Percentiles rank a stretch among this genome's conserved stretches.
Evolutionary conservation across 1,140 invertebrate species (phyloP).

Genomic region (Oncopeltus fasciatus): DNA sequence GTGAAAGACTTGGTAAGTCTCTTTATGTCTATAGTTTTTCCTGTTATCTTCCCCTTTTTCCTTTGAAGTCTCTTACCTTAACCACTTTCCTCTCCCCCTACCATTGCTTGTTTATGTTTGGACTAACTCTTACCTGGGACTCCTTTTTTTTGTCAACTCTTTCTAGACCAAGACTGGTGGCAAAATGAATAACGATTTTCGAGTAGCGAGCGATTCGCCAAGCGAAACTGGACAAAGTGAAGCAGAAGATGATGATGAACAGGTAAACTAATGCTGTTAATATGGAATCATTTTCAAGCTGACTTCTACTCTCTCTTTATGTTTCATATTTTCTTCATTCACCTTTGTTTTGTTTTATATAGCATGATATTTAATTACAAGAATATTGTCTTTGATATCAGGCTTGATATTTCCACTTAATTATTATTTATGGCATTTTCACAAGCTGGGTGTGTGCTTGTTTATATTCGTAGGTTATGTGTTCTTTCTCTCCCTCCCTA

Average conservation of each 20-base stretch:
- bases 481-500: too few species aligned
- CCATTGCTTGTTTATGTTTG: background rate
- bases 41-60: background rate
- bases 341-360: too few species aligned
- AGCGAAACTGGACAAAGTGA: conserved; percentile 26
- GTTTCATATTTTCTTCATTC: too few species aligned
- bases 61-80: background rate
- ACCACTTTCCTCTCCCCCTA: background rate
- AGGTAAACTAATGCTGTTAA: conserved; percentile 24
- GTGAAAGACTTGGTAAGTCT: background rate
- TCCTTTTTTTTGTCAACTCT: background rate
- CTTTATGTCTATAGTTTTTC: background rate
- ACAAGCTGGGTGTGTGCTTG: too few species aligned
- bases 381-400: too few species aligned
- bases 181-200: conserved; percentile 10
- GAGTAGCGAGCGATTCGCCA: conserved; percentile 18
- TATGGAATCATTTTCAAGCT: too few species aligned
- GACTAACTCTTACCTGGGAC: background rate
- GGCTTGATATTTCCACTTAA: too few species aligned
- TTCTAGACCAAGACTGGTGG: background rate
- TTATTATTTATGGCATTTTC: too few species aligned
- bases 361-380: too few species aligned
- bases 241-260: conserved; percentile 29
- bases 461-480: too few species aligned
- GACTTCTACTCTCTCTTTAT: too few species aligned